A percentile compares a stretch with the other conserved stretches of the same genome.
These are phyloP conservation scores for Physeter macrocephalus DNA, from an alignment of 2,113 vertebrate species.

Conservation along the genomic window DNA sequence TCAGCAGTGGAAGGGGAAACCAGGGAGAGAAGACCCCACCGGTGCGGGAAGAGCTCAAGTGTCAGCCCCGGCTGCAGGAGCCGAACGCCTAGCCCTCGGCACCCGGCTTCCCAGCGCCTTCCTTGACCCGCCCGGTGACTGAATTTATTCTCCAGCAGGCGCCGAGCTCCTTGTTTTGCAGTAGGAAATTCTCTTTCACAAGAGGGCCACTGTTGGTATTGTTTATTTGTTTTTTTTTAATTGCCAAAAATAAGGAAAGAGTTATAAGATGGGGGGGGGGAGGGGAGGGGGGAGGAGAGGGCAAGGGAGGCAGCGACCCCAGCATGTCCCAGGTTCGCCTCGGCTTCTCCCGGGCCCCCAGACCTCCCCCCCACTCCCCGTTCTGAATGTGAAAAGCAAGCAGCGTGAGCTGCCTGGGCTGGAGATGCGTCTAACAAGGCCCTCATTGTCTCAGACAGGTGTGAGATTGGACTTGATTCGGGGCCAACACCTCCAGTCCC, in stretches of 20 bases:
- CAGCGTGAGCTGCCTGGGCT: constrained; percentile 51
- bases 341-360: background rate
- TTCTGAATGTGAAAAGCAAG: constrained; percentile 58
- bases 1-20: background rate
- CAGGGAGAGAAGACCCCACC: background rate
- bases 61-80: background rate
- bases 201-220: constrained; percentile 14
- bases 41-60: background rate
- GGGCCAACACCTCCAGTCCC: constrained; percentile 76
- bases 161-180: background rate
- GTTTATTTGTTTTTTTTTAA: constrained; percentile 18
- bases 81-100: too few species aligned
- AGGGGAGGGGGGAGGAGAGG: background rate
- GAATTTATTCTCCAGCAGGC: background rate
- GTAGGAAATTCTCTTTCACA: background rate
- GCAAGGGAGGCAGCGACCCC: background rate
- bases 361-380: too few species aligned
- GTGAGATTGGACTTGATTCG: constrained; percentile 82
- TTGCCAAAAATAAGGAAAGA: constrained; percentile 28
- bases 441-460: constrained; percentile 88
- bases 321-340: constrained; percentile 30
- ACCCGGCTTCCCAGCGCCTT: rapidly evolving
- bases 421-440: constrained; percentile 83
- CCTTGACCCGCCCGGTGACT: rapidly evolving
- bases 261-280: background rate